Percentiles rank a stretch among this genome's conserved stretches.
These are phyloP conservation scores for Octodon degus DNA, from an alignment of 2,113 vertebrate species.

Conservation along the genomic window DNA sequence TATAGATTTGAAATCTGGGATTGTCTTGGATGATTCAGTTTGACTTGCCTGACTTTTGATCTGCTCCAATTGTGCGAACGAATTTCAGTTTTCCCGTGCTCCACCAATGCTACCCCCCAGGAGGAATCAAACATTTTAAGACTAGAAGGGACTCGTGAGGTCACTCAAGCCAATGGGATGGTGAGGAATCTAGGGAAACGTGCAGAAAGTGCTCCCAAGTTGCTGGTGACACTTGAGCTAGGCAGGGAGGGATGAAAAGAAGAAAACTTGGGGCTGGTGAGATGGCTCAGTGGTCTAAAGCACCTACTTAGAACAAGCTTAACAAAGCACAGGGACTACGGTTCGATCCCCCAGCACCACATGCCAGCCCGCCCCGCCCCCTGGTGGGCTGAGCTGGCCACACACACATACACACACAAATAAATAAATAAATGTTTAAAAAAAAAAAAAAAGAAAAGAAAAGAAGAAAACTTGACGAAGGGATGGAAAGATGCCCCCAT, in stretches of 20 bases:
- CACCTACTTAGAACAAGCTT: no score
- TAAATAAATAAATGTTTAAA: no score
- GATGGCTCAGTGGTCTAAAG: no score
- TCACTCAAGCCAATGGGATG: neutral
- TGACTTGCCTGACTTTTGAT: neutral
- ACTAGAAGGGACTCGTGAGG: neutral
- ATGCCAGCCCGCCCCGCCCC: no score
- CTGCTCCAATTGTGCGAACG: neutral
- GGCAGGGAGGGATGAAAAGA: neutral
- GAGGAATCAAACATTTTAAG: neutral
- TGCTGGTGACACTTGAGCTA: neutral
- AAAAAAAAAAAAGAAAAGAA: no score
- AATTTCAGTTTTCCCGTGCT: neutral
- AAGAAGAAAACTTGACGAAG: neutral
- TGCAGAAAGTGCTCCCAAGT: neutral
- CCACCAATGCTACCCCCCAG: neutral
- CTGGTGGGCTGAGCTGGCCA: no score
- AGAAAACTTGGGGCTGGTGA: no score
- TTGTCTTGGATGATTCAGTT: neutral
- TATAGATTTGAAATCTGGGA: neutral
- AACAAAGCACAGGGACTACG: no score
- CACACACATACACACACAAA: no score
- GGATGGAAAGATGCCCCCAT: neutral
- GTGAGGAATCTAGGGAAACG: neutral
- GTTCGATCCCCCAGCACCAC: no score